Evolutionary conservation across 2,113 vertebrate species (phyloP).

Genomic region (Phyllopteryx taeniolatus): DNA sequence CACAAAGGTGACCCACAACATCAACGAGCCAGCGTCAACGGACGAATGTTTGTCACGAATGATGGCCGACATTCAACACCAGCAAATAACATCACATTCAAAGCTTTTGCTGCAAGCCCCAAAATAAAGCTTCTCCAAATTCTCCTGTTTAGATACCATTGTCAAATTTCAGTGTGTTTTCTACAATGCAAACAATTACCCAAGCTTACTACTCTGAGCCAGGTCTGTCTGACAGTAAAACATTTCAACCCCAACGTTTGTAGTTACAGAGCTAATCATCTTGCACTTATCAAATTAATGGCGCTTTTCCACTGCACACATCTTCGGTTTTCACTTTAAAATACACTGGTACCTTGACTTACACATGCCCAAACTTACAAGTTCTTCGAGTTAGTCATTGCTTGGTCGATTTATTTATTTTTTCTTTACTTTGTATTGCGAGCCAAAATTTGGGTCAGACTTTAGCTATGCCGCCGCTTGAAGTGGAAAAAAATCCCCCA

Average conservation of each 20-base stretch:
- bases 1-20: conserved; percentile 62
- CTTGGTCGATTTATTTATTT: not conserved
- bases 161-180: not conserved
- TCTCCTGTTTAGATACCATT: not conserved
- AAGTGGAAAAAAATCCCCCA: no score
- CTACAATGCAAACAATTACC: not conserved
- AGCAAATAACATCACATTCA: not conserved
- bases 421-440: not conserved
- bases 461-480: no score
- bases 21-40: conserved; percentile 26
- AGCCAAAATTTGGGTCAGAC: not conserved
- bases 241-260: no score
- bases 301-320: not conserved
- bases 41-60: not conserved
- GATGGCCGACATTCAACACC: conserved; percentile 16
- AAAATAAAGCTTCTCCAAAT: not conserved
- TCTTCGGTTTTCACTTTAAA: not conserved
- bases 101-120: not conserved
- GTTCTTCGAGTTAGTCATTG: not conserved
- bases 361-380: not conserved
- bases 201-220: not conserved
- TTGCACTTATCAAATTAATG: not conserved
- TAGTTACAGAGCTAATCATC: not conserved
- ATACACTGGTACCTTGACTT: not conserved
- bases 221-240: not conserved